These are phyloP conservation scores for Pelobates fuscus DNA, from an alignment of 2,113 vertebrate genomes.

Conservation along the genomic window DNA sequence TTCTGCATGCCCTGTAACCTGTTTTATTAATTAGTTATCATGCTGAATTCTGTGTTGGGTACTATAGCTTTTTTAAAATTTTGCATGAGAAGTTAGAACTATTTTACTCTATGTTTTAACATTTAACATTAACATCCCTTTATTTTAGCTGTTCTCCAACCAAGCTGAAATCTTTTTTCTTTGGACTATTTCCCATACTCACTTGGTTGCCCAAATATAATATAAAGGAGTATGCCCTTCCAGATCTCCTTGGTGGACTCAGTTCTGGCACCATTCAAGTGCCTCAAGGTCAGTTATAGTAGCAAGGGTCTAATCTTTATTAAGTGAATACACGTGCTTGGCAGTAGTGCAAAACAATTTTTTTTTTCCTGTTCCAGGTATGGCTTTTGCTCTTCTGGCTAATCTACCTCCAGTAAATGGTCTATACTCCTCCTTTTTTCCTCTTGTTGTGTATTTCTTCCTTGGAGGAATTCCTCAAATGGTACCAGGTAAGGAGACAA, in stretches of 20 bases:
- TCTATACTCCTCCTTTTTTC: conserved; percentile 92
- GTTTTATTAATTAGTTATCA: too few relatives aligned
- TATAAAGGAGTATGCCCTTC: conserved; percentile 77
- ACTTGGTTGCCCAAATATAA: conserved; percentile 89
- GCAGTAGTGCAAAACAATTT: too few relatives aligned
- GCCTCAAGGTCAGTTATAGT: conserved; percentile 76
- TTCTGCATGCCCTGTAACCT: too few relatives aligned
- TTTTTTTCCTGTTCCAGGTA: conserved; percentile 67
- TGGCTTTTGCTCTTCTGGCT: conserved; percentile 89
- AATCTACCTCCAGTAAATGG: conserved; percentile 90
- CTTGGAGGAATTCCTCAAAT: conserved; percentile 88
- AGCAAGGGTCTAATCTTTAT: not conserved
- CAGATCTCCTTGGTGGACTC: conserved; percentile 84
- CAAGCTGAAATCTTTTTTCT: conserved; percentile 71
- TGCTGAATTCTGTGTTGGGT: too few relatives aligned
- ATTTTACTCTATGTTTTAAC: too few relatives aligned
- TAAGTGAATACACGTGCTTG: not conserved
- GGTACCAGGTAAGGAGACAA: conserved; percentile 81
- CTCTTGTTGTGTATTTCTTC: conserved; percentile 85
- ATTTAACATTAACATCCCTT: too few relatives aligned
- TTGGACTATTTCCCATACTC: conserved; percentile 80
- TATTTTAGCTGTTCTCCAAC: conserved; percentile 75
- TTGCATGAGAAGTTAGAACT: too few relatives aligned
- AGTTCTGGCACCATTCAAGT: conserved; percentile 89
- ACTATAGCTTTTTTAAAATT: too few relatives aligned